A percentile compares a stretch with the other conserved stretches of the same genome.
Conservation (phyloP, 2,888 invertebrate genomes). For the Drosophila nigricruria region DNA sequence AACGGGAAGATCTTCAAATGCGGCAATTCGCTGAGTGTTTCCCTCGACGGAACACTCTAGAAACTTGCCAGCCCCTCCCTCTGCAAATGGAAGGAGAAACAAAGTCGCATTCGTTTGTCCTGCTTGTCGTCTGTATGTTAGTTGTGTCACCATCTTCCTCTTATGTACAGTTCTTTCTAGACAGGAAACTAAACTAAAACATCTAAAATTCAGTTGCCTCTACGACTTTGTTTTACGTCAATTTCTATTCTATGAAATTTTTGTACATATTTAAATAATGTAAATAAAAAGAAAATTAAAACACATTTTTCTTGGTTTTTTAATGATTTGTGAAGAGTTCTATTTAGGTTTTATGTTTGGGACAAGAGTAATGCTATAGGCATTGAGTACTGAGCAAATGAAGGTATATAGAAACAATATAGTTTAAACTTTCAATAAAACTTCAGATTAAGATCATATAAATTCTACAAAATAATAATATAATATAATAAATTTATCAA, state of each 20-base stretch:
- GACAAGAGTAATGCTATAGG: background rate
- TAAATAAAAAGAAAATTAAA: constrained; percentile 79
- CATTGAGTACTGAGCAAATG: background rate
- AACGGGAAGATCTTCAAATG: constrained; percentile 41
- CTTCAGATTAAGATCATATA: too few relatives aligned
- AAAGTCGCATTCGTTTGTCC: constrained; percentile 39
- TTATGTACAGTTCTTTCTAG: constrained; percentile 75
- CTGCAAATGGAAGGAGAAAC: background rate
- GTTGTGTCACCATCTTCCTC: constrained; percentile 48
- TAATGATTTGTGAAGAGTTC: background rate
- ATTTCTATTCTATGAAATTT: constrained; percentile 82
- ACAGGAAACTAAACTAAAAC: constrained; percentile 41
- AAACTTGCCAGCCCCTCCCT: constrained; percentile 60
- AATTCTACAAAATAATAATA: too few relatives aligned
- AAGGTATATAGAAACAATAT: too few relatives aligned
- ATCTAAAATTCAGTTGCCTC: constrained; percentile 69
- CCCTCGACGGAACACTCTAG: constrained; percentile 25
- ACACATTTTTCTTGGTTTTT: constrained; percentile 24
- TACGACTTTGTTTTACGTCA: constrained; percentile 71
- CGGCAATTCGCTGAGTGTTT: constrained; percentile 30
- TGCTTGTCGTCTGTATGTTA: constrained; percentile 33
- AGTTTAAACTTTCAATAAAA: too few relatives aligned
- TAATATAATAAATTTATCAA: too few relatives aligned
- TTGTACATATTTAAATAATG: constrained; percentile 84
- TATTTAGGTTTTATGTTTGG: background rate